Evolutionary conservation across 2,797 vertebrate species (phyloP).

Genomic region (Macrochelys suwanniensis): DNA sequence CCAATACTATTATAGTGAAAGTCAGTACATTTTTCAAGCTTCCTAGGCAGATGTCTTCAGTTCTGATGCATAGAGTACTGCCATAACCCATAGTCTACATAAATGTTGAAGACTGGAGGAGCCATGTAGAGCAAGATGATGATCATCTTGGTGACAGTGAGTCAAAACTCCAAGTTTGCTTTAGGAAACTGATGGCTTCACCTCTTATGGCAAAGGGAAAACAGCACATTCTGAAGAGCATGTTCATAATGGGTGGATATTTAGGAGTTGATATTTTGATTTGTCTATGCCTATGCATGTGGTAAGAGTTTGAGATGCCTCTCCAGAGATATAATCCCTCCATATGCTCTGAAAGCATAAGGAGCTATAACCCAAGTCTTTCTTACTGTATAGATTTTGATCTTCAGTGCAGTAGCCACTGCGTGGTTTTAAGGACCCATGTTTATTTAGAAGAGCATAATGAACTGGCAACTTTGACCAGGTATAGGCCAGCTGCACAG

Average conservation of each 20-base stretch:
- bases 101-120: not conserved
- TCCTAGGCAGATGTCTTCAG: not conserved
- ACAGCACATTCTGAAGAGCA: not conserved
- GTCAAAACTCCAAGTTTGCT: not conserved
- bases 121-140: not conserved
- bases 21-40: not conserved
- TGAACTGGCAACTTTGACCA: not conserved
- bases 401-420: not conserved
- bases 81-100: not conserved
- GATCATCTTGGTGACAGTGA: not conserved
- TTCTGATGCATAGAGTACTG: not conserved
- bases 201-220: not conserved
- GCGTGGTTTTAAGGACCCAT: not conserved
- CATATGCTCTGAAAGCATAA: not conserved
- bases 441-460: not conserved
- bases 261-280: not conserved
- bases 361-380: not conserved
- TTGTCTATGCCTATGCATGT: not conserved
- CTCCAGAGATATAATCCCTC: not conserved
- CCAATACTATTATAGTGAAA: not conserved
- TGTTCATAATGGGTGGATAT: not conserved
- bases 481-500: not conserved
- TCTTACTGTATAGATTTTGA: not conserved
- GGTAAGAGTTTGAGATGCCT: not conserved
- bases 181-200: not conserved